These are phyloP conservation scores for Vollenhovia emeryi DNA, from an alignment of 1,140 invertebrate species.

Conservation along the genomic window DNA sequence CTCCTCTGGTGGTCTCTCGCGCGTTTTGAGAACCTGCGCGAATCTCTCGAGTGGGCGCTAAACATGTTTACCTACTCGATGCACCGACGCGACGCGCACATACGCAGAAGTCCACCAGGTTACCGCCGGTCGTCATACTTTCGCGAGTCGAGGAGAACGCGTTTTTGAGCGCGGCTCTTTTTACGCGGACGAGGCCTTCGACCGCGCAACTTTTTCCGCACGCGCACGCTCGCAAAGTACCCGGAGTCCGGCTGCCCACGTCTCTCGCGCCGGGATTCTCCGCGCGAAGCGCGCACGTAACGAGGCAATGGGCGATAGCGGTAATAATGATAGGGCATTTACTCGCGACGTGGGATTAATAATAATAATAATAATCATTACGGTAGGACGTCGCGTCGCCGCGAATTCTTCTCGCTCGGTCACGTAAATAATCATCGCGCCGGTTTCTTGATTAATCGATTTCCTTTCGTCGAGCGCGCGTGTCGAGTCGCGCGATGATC, in stretches of 20 bases:
- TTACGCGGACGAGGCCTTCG: conserved; percentile 21
- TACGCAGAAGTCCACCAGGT: conserved; percentile 11
- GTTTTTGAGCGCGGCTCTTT: background rate
- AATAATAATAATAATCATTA: conserved; percentile 39
- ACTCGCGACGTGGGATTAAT: conserved; percentile 27
- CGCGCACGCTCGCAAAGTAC: background rate
- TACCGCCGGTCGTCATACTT: conserved; percentile 43
- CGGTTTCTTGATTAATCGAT: background rate
- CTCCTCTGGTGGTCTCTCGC: conserved; percentile 56
- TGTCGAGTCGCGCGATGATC: background rate
- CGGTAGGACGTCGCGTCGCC: background rate
- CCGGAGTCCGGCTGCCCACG: background rate
- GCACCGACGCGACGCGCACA: conserved; percentile 41
- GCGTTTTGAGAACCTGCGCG: conserved; percentile 57
- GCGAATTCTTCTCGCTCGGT: background rate
- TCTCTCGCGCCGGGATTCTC: background rate
- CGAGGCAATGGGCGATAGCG: conserved; percentile 18
- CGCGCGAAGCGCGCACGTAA: background rate
- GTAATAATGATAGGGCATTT: conserved; percentile 25
- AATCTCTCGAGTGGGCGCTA: conserved; percentile 67
- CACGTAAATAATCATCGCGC: background rate
- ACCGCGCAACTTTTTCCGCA: conserved; percentile 1
- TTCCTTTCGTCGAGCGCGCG: background rate
- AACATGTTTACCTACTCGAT: conserved; percentile 67
- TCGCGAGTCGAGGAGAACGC: conserved; percentile 15